Conservation (phyloP, 2,888 invertebrate species). For the Drosophila austrosaltans region DNA sequence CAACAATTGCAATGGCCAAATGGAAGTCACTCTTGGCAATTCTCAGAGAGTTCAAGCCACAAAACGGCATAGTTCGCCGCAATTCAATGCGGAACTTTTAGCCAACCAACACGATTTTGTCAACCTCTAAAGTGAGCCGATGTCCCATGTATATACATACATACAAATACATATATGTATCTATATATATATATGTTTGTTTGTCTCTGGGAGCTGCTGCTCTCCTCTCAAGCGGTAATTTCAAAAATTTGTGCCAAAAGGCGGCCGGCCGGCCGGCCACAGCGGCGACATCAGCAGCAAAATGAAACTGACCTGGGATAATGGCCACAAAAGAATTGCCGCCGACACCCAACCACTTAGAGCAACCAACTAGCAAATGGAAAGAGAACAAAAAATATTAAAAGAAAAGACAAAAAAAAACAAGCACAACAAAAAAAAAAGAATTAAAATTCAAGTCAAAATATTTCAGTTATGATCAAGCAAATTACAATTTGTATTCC, state of each 20-base stretch:
- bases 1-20: constrained; percentile 30
- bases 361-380: not conserved
- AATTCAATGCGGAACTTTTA: constrained; percentile 71
- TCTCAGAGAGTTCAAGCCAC: constrained; percentile 26
- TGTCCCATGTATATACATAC: constrained; percentile 20
- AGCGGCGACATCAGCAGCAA: not conserved
- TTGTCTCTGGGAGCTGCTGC: constrained; percentile 11
- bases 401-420: not conserved
- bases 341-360: constrained; percentile 12
- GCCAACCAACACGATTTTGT: constrained; percentile 69
- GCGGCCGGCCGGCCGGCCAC: constrained; percentile 11
- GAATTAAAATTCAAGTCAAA: too few relatives aligned
- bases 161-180: not conserved
- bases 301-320: constrained; percentile 33
- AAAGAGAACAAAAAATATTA: constrained; percentile 4
- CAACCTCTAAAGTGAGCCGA: constrained; percentile 66
- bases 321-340: constrained; percentile 11
- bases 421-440: not conserved
- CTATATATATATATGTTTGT: not conserved
- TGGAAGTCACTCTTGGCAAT: constrained; percentile 15
- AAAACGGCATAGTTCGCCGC: constrained; percentile 61
- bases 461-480: too few relatives aligned
- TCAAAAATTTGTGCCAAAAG: constrained; percentile 71
- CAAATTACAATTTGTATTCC: too few relatives aligned
- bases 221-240: constrained; percentile 56